A percentile compares a stretch with the other conserved stretches of the same genome.
Evolutionary conservation across 2,113 vertebrate species (phyloP).

Genomic region (Rhadina sibilatrix): DNA sequence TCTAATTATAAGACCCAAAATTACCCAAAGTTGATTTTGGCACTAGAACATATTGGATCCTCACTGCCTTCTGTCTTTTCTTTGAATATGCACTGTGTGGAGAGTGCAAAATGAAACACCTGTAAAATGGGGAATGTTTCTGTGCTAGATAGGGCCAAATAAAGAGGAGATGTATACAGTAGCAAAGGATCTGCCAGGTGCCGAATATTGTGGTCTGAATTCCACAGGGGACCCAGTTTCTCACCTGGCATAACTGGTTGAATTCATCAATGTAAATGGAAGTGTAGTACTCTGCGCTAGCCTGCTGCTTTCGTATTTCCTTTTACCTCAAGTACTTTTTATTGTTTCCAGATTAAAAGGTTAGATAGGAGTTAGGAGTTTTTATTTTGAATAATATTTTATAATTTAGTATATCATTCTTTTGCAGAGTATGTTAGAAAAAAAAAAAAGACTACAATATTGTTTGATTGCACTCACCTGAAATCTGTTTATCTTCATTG

Average conservation of each 20-base stretch:
- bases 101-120: background rate
- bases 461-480: background rate
- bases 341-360: background rate
- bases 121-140: background rate
- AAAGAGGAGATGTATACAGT: background rate
- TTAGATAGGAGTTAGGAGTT: background rate
- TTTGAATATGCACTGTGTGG: background rate
- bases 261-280: background rate
- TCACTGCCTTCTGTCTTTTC: background rate
- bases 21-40: background rate
- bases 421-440: background rate
- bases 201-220: background rate
- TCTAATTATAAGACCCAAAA: slow-evolving; percentile 7
- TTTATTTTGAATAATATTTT: background rate
- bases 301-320: background rate
- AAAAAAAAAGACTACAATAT: background rate
- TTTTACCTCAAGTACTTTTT: background rate
- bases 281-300: background rate
- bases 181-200: background rate
- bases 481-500: background rate
- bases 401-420: background rate
- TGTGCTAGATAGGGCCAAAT: background rate
- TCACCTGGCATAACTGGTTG: background rate
- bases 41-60: background rate
- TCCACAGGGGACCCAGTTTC: background rate